Base-by-base conservation (phyloP, 2,888 invertebrate genomes). In the Pseudococcus longispinus region DNA sequence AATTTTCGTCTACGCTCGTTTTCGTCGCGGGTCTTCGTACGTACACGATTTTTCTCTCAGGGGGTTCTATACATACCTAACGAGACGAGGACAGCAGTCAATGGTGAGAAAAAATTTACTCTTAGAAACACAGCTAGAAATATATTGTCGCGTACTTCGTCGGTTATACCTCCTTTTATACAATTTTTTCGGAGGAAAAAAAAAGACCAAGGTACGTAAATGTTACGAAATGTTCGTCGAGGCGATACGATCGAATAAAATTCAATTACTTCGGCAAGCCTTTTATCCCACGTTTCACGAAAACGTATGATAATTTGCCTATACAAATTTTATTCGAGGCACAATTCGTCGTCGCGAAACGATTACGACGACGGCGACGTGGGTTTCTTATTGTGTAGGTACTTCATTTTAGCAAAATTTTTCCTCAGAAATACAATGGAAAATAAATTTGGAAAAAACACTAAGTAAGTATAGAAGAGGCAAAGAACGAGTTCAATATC, bases 261-360 rank as follows among this genome's bases (percentile, higher is more conserved):
- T 65, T 65, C 65, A 26, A 70, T 70, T 70, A 70, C 60, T 70
- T 29, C 70, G 18, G 29, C 60, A 70, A 70, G 29, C 65, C 26
- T 55, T 55, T 55, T 4, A 65, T 23, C 13, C 20, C 20, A 15
- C 65, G 65, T 65, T 23, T 18, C 3, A 70, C 70, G 29, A 32
- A 70, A 70, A 70, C 18, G 70, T 29, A 29, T 18, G 70, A 70
- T 70, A 70, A 70, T 70, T 70, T 70, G 70, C 70, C 70, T 32
- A 70, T 29, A 70, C 70, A 70, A 70, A 18, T 70, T 70, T 70
- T 29, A 70, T 70, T 60, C 23, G 2, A 6, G 60, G 60, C 60
- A 60, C 23, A 60, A 60, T 60, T 51, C 51, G 51, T 51, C 51
- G 51, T 51, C n/a, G 51, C 51, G 51, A 51, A 51, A 51, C 51